A percentile compares a stretch with the other conserved stretches of the same genome.
Conservation (phyloP, 2,113 vertebrate genomes). For the Perognathus longimembris region DNA sequence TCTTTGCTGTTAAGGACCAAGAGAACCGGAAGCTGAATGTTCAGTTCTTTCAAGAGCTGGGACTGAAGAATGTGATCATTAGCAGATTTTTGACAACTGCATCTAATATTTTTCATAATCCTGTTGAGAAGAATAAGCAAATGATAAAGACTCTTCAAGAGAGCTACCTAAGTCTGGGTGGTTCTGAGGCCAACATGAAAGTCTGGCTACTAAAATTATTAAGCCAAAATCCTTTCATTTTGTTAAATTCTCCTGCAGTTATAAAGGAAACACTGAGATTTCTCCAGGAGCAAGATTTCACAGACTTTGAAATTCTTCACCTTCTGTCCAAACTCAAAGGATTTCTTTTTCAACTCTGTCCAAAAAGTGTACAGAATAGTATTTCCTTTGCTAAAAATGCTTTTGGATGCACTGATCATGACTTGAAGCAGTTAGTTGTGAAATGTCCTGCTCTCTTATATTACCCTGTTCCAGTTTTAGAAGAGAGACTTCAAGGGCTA, state of each 20-base stretch:
- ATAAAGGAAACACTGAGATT: slow-evolving; percentile 90
- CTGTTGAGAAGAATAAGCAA: slow-evolving; percentile 89
- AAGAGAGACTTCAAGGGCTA: slow-evolving; percentile 90
- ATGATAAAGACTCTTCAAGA: slow-evolving; percentile 89
- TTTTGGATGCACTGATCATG: slow-evolving; percentile 89
- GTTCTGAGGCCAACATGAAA: slow-evolving; percentile 91
- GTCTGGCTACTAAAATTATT: slow-evolving; percentile 95
- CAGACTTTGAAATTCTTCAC: slow-evolving; percentile 89
- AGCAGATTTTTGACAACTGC: slow-evolving; percentile 93
- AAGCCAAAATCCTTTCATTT: slow-evolving; percentile 94
- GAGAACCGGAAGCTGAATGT: slow-evolving; percentile 92
- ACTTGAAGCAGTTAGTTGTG: slow-evolving; percentile 89
- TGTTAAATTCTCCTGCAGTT: slow-evolving; percentile 88
- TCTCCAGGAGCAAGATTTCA: slow-evolving; percentile 90
- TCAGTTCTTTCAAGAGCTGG: slow-evolving; percentile 91
- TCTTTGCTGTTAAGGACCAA: slow-evolving; percentile 90
- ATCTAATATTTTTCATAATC: slow-evolving; percentile 91
- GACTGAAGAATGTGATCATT: slow-evolving; percentile 93
- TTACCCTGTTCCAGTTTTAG: slow-evolving; percentile 89
- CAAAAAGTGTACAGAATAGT: slow-evolving; percentile 87
- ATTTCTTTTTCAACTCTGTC: slow-evolving; percentile 93
- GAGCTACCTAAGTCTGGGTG: slow-evolving; percentile 91
- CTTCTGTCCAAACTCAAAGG: slow-evolving; percentile 94
- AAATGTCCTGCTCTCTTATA: slow-evolving; percentile 93
- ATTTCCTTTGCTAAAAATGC: slow-evolving; percentile 88